Conservation (phyloP, 53 echinoderm and acorn worm species). For the Temnopleurus reevesii region DNA sequence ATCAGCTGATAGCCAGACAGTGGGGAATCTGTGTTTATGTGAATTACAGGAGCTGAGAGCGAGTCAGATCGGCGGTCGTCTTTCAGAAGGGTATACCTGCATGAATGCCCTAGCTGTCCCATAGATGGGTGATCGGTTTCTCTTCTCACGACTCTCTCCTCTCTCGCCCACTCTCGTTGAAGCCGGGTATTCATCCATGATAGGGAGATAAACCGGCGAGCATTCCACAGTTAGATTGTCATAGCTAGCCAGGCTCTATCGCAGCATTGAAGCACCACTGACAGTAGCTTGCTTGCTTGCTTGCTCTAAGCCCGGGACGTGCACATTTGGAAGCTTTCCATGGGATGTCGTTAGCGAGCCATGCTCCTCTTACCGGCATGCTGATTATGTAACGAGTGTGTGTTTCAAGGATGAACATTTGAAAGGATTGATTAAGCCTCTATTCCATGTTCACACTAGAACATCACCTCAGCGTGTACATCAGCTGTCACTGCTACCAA, state of each 20-base stretch:
- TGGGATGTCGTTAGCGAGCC: background rate
- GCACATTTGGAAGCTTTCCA: background rate
- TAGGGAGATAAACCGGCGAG: slow-evolving; percentile 21
- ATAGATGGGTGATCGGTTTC: background rate
- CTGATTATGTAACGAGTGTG: slow-evolving; percentile 24
- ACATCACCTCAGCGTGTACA: background rate
- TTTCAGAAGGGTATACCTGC: background rate
- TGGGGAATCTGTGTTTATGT: background rate
- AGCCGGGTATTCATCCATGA: slow-evolving; percentile 27
- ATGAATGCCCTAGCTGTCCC: slow-evolving; percentile 33
- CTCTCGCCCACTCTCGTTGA: background rate
- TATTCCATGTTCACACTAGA: background rate
- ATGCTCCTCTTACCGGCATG: background rate
- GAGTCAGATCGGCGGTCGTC: background rate
- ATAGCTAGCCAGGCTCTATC: slow-evolving; percentile 2
- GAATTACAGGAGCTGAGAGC: background rate
- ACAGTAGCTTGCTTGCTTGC: background rate
- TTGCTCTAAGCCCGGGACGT: background rate
- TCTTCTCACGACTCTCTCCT: slow-evolving; percentile 29
- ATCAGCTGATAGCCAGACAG: slow-evolving; percentile 19
- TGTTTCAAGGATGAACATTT: background rate
- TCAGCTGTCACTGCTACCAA: background rate
- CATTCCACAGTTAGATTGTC: slow-evolving; percentile 53
- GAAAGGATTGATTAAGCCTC: background rate
- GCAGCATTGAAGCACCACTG: background rate